phyloP scores from a whole-genome alignment of 2,797 vertebrate species.

The Masticophis lateralis region DNA sequence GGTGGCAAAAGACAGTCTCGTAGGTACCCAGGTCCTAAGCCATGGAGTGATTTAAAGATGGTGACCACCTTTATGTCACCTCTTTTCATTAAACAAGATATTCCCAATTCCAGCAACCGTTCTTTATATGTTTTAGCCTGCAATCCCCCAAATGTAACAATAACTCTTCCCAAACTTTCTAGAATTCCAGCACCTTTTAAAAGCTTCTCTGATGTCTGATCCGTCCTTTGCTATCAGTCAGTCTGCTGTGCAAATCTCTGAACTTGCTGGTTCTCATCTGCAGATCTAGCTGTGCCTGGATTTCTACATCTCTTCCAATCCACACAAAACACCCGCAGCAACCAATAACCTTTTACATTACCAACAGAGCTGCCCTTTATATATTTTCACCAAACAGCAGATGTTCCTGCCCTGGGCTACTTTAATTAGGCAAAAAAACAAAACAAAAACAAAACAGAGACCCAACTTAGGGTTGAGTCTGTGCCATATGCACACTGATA shows the following conservation, averaged over 20 bases:
- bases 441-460: too few relatives aligned
- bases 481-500: neutral
- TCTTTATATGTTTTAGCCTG: neutral
- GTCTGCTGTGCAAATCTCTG: neutral
- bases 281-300: neutral
- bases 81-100: neutral
- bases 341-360: neutral
- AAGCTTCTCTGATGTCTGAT: neutral
- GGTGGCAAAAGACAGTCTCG: too few relatives aligned
- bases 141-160: neutral
- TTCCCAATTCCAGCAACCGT: neutral
- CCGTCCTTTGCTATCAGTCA: neutral
- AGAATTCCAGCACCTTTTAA: neutral
- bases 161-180: neutral
- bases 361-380: neutral
- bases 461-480: neutral
- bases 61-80: neutral
- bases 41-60: too few relatives aligned
- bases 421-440: neutral
- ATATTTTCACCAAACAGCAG: neutral
- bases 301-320: neutral
- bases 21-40: too few relatives aligned
- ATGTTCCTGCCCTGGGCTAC: neutral
- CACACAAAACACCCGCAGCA: neutral
- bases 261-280: neutral